Base-by-base conservation (phyloP, 2,797 vertebrate species). In the Telmatherina bonti region DNA sequence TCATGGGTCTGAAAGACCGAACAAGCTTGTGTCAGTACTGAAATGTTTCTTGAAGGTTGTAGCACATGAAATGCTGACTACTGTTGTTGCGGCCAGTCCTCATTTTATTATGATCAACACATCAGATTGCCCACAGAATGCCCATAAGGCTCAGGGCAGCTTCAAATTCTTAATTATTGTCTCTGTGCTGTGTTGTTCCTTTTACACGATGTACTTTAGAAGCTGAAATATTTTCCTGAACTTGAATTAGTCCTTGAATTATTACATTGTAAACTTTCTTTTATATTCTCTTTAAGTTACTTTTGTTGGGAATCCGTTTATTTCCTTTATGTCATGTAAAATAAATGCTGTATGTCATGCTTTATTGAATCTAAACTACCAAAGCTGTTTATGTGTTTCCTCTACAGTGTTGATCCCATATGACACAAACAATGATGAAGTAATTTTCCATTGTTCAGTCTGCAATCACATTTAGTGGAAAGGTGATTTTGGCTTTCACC, bases 401-500 rank as follows among this genome's bases (percentile, higher is more conserved):
- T 54, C 70, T 74, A 54, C 31, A 15, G 38, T 55, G 52, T 54
- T 79, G 41, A 47, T 78, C 38, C 73, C 58, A 70, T 35, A 45
- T 56, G 35, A n/a, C 26, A 69, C 62, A 54, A 67, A 30, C 58
- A 58, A 69, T 26, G 27, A 64, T 71, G 16, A 47, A 51, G 62
- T 67, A 61, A 84, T 83, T 78, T 79, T 86, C 75, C 52, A 67
- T 53, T 33, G 59, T 75, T 55, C 58, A 47, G 29, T 78, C 70
- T 86, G 73, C 71, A 76, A 66, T 81, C 56, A 35, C 31, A 65
- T 33, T 81, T 66, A 24, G 43, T 26, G 16, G 29, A 78, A 74
- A 70, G 74, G 74, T 84, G 60, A 61, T 68, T 68, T 68, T 92
- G 89, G 85, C 85, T 56, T 29, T 20, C n/a, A 20, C 79, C 84